Evolutionary conservation across 30 jellyfish, hydroid and myxozoan genomes (phyloP), one percentile per base, ranked within the genome.

Genomic region (Hydra vulgaris): DNA sequence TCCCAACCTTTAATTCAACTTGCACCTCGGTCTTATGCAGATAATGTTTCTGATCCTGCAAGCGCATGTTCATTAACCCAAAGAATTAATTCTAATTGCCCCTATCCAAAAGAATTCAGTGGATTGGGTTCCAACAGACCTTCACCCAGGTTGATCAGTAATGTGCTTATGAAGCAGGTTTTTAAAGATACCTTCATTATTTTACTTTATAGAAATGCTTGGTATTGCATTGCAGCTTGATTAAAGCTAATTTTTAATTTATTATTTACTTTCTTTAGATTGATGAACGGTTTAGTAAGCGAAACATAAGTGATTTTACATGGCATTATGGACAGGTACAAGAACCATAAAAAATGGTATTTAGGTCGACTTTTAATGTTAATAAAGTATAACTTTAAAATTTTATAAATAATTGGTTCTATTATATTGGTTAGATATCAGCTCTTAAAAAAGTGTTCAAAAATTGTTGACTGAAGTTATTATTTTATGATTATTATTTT

Each of bases 101-200:
- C 95, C 15, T 92, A 75, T 71, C 96, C 98, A 18, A 70, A 83
- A 18, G 95, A 92, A 26, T 40, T 79, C 7, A 85, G 95, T 78
- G 98, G 98, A 71, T 67, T 61, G 77, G 98, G 98, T 3, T 92
- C 98, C 0, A 84, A 74, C 55, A 78, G 98, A 26, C 98, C 98
- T 7, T 82, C 98, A 4, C 87, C 98, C 3, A 74, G 98, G 27
- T 26, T 70, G 27, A 87, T 92, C 68, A 92, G 98, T 84, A 92
- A 92, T 74, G 90, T 75, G 67, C 24, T 92, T 27, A 83, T 83
- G 79, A 86, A 90, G 0, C 98, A 92, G 98, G 98, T 92, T 77
- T 22, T 40, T 40, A 40, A 27, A 4, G n/a, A n/a, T n/a, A n/a
- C n/a, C n/a, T n/a, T n/a, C n/a, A n/a, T n/a, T n/a, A n/a, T 27